Percentiles rank a stretch among this genome's conserved stretches.
Evolutionary conservation across 2,113 vertebrate genomes (phyloP).

Genomic region (Macrotus californicus): DNA sequence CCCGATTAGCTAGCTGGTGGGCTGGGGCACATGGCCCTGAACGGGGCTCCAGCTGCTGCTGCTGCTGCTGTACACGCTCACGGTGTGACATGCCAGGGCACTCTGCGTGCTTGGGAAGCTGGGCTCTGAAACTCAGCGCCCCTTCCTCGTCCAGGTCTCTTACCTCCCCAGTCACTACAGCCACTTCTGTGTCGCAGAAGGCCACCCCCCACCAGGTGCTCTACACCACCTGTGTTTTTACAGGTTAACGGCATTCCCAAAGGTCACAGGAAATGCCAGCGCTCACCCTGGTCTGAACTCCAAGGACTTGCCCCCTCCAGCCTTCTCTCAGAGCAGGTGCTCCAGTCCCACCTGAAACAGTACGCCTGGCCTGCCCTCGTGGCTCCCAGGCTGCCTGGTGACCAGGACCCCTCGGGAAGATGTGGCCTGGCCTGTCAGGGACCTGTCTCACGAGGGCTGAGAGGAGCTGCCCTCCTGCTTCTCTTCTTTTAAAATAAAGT

Average conservation of each 20-base stretch:
- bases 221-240: no score
- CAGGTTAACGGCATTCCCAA: background rate
- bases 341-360: background rate
- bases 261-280: no score
- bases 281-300: background rate
- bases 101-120: background rate
- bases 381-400: background rate
- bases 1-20: rapidly evolving
- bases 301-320: background rate
- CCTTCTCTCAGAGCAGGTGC: background rate
- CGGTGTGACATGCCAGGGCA: rapidly evolving
- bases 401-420: background rate
- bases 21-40: background rate
- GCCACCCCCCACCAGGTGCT: background rate
- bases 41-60: no score
- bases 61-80: rapidly evolving
- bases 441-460: background rate
- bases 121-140: background rate
- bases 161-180: no score
- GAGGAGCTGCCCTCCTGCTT: background rate
- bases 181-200: background rate
- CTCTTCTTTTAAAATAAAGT: conserved; percentile 44
- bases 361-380: background rate
- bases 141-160: background rate
- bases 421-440: background rate